Base-by-base conservation (phyloP, 30 jellyfish, hydroid and myxozoan genomes). In the Turritopsis rubra region DNA sequence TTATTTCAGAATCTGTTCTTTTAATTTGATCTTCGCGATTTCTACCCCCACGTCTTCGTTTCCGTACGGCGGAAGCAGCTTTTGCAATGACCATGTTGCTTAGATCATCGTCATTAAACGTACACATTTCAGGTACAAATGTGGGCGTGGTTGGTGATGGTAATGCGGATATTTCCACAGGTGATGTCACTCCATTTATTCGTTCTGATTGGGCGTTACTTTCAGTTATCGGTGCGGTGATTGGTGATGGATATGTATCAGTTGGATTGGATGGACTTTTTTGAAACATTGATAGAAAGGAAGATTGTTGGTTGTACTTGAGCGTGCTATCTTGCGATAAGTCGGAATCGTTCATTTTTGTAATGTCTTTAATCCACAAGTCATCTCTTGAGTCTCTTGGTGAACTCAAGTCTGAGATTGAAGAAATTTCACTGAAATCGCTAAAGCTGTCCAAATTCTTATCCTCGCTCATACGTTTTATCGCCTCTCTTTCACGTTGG, bases 11-110 rank as follows among this genome's bases (percentile, higher is more conserved):
- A n/a, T 73, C 54, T 21, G 83, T 54, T 28, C 65, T 86, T 3
- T 19, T 28, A 8, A 28, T 21, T 17, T 66, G 82, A 23, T 53
- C 75, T 23, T 70, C 76, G 54, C 91, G 29, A 1, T 27, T 80
- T 52, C 79, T 54, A 21, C 90, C 76, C 66, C 93, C 80, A n/a
- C 89, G 86, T 60, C 98, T 73, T 52, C 96, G 79, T 65, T 79
- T 91, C 22, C 91, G 94, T 16, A 91, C 96, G 0, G 97, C 97
- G 23, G 95, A 91, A 16, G 86, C 89, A 1, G 95, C 98, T 74
- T 81, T 89, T 72, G 88, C 82, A 68, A 90, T 85, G 87, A 88
- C 65, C 74, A 89, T 84, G 52, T 66, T 52, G 18, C 94, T 88
- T 21, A 81, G 87, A 54, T 86, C 93, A 24, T 29, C 71, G 23